Conservation (phyloP, 1,140 invertebrate species). For the Tetramorium alpestre region DNA sequence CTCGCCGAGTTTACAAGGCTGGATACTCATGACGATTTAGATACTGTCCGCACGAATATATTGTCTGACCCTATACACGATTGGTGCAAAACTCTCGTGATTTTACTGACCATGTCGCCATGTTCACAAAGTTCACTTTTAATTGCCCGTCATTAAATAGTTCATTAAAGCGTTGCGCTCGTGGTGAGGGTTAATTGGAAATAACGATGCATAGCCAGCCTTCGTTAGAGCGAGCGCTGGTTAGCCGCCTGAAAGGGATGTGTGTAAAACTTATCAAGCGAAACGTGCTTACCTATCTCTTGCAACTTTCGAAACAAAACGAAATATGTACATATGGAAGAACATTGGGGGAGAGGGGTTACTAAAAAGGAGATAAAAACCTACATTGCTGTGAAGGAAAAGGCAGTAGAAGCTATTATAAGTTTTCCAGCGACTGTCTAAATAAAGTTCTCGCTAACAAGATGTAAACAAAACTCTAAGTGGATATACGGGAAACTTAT, state of each 20-base stretch:
- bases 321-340: neutral
- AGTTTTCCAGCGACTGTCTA: neutral
- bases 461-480: conserved; percentile 38
- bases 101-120: neutral
- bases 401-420: conserved; percentile 10
- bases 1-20: conserved; percentile 23
- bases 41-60: conserved; percentile 32
- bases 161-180: conserved; percentile 28
- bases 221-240: conserved; percentile 2
- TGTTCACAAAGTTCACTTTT: conserved; percentile 34
- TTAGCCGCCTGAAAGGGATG: neutral
- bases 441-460: conserved; percentile 26
- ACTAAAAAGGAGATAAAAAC: neutral
- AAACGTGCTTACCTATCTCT: neutral
- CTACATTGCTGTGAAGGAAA: neutral
- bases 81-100: conserved; percentile 42
- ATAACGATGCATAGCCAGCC: conserved; percentile 31
- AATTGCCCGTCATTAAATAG: conserved; percentile 48
- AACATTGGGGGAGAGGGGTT: too few species aligned
- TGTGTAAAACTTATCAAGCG: conserved; percentile 2
- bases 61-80: neutral
- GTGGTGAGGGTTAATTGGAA: conserved; percentile 29
- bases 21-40: conserved; percentile 24
- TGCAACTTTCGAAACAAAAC: neutral
- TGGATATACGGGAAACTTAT: conserved; percentile 11